Evolutionary conservation across 1,140 invertebrate genomes (phyloP).

Genomic region (Mizuhopecten yessoensis): DNA sequence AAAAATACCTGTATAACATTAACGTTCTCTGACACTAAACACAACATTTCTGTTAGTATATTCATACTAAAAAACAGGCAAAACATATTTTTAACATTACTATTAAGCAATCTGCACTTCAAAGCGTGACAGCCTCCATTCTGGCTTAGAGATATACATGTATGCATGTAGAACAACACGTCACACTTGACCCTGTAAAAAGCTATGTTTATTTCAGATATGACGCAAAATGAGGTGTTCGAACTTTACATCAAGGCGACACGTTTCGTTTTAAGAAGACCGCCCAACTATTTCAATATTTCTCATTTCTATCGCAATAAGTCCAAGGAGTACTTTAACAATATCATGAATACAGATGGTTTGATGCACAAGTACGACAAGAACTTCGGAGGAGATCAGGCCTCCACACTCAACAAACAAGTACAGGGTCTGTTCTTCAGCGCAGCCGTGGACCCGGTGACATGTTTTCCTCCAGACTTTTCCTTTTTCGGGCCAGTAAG

Average conservation of each 20-base stretch:
- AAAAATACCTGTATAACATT: too few species aligned
- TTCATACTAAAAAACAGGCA: too few species aligned
- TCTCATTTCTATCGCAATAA: slow-evolving; percentile 64
- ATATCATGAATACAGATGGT: slow-evolving; percentile 53
- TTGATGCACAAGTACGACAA: slow-evolving; percentile 65
- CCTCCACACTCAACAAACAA: slow-evolving; percentile 60
- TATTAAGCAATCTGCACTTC: too few species aligned
- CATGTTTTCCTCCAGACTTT: slow-evolving; percentile 38
- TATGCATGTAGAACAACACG: too few species aligned
- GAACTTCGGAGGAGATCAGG: slow-evolving; percentile 62
- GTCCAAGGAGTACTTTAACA: slow-evolving; percentile 49
- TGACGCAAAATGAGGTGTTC: slow-evolving; percentile 60
- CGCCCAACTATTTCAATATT: background rate
- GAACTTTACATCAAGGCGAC: slow-evolving; percentile 50
- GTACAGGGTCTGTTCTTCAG: slow-evolving; percentile 67
- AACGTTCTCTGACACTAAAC: too few species aligned
- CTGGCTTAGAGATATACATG: too few species aligned
- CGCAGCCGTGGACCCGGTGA: slow-evolving; percentile 55
- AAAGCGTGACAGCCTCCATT: too few species aligned
- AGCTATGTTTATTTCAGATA: slow-evolving; percentile 65
- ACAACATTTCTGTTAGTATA: too few species aligned
- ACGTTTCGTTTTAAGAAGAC: background rate
- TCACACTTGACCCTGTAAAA: too few species aligned
- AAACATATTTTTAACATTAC: too few species aligned
- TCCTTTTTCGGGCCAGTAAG: slow-evolving; percentile 59